These are phyloP conservation scores for Chouioia cunea DNA, from an alignment of 2,888 invertebrate species.

Conservation along the genomic window DNA sequence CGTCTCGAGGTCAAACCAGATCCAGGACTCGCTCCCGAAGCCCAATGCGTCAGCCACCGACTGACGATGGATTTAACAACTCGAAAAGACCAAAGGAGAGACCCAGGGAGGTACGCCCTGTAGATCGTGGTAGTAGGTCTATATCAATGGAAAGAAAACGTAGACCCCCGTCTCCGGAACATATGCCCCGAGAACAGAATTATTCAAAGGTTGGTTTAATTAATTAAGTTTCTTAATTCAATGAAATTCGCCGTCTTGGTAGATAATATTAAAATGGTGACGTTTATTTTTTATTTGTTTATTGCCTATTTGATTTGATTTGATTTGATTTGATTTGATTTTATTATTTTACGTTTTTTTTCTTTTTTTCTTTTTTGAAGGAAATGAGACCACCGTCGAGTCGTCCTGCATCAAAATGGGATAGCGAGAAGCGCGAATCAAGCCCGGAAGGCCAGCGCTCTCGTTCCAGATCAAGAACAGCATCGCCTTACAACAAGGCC, in stretches of 20 bases:
- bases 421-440: constrained; percentile 45
- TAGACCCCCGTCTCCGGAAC: constrained; percentile 46
- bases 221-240: too few species aligned
- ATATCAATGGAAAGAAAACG: constrained; percentile 29
- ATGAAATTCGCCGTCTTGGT: too few species aligned
- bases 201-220: constrained; percentile 15
- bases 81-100: constrained; percentile 27
- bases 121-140: constrained; percentile 26
- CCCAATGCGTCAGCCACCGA: constrained; percentile 18
- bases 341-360: neutral
- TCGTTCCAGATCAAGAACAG: constrained; percentile 27
- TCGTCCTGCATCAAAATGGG: constrained; percentile 40
- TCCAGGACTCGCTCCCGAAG: constrained; percentile 48
- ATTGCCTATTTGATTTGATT: too few species aligned
- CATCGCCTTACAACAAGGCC: constrained; percentile 30
- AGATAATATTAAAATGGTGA: neutral
- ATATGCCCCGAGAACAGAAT: constrained; percentile 29
- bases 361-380: constrained; percentile 24
- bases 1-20: constrained; percentile 28
- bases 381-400: constrained; percentile 15
- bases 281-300: neutral
- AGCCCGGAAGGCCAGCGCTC: constrained; percentile 32
- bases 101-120: constrained; percentile 13
- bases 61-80: constrained; percentile 19
- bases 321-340: too few species aligned